Evolutionary conservation across 2,888 invertebrate genomes (phyloP).

Genomic region (Monochamus alternatus): DNA sequence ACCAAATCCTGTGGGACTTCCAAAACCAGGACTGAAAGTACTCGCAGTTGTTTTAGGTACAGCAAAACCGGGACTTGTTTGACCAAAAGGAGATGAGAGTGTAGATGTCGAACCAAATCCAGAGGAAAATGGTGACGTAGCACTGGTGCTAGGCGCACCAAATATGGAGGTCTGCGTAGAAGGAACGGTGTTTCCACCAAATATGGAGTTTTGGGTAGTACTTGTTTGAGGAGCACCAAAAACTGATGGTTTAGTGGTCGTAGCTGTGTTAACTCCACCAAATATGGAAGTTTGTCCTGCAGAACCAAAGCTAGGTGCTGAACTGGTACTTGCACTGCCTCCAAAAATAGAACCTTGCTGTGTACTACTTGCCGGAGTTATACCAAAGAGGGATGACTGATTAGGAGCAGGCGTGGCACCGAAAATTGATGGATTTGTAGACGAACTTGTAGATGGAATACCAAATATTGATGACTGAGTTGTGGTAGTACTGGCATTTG

Average conservation of each 20-base stretch:
- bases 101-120: conserved; percentile 29
- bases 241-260: conserved; percentile 41
- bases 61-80: conserved; percentile 39
- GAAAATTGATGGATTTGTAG: conserved; percentile 43
- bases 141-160: conserved; percentile 57
- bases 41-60: conserved; percentile 39
- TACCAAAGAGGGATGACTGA: conserved; percentile 48
- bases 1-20: conserved; percentile 53
- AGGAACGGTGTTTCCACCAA: conserved; percentile 16
- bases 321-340: conserved; percentile 23
- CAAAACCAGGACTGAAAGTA: conserved; percentile 48
- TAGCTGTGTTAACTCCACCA: conserved; percentile 38
- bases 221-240: conserved; percentile 36
- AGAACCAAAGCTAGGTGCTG: conserved; percentile 44
- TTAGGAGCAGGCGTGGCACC: conserved; percentile 21
- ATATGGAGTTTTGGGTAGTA: conserved; percentile 11
- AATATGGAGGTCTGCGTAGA: conserved; percentile 30
- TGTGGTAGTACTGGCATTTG: background rate
- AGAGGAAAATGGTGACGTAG: conserved; percentile 52
- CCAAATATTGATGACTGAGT: conserved; percentile 56
- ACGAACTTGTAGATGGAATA: conserved; percentile 54
- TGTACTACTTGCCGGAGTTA: conserved; percentile 33
- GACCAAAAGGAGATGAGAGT: conserved; percentile 35
- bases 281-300: conserved; percentile 45
- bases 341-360: conserved; percentile 29